Evolutionary conservation across 2,797 vertebrate genomes (phyloP), one percentile per base, ranked within the genome.

Genomic region (Scarus forsteni): DNA sequence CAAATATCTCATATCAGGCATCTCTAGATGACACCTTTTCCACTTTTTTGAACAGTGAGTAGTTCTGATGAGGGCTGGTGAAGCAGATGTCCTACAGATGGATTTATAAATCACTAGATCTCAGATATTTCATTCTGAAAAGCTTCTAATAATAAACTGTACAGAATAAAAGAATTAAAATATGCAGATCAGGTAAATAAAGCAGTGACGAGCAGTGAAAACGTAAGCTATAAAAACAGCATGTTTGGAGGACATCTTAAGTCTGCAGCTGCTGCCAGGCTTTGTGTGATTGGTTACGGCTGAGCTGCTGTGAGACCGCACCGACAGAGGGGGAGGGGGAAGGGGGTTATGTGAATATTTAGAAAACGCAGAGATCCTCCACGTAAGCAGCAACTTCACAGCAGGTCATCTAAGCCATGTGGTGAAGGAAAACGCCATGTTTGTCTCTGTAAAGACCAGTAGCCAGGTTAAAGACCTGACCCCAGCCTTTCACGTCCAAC

Each of bases 261-360:
- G 83, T 88, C 77, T 86, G 88, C 89, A 93, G 90, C 90, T 92
- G 89, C 82, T 79, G 55, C 80, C 83, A 81, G 66, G 69, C 86
- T 89, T 88, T 90, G 87, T 92, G 61, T 68, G 39, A 90, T 89
- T 88, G 85, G 90, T 89, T 88, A 93, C 44, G 81, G 88, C 81
- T 70, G 77, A 79, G 77, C 71, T 68, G 66, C 75, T 73, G 62
- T 68, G 73, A 73, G 70, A 77, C 38, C 60, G 75, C 54, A 73
- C 7, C 48, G 78, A 71, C 79, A 73, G 72, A 52, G 39, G 60
- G 70, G 44, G 71, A 53, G 56, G 48, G 60, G 70, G 44, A 70
- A 53, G 56, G 48, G 14, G 50, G 10, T 53, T 75, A 60, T 71
- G 85, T 77, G 64, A 89, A 86, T 82, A 88, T 83, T 80, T 85